Base-by-base conservation (phyloP, 2,888 invertebrate genomes). In the Panopea generosa region DNA sequence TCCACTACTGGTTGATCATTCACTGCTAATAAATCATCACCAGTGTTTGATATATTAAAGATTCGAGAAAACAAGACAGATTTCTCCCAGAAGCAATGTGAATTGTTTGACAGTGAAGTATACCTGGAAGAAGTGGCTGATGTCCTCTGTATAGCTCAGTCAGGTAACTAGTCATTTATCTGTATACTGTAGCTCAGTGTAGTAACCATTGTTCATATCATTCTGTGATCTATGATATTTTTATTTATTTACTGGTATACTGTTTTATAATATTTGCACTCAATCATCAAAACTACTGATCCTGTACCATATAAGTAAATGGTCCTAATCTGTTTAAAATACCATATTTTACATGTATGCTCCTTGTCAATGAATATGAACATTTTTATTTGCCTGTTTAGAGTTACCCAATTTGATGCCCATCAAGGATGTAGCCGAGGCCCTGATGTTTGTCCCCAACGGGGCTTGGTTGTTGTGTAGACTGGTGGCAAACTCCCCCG, bases 51-150 rank as follows among this genome's bases (percentile, higher is more conserved):
- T n/a, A n/a, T 33, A 33, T 33, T 33, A 7, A 80, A 93, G 93
- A 88, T 93, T 29, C 91, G 92, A 65, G 94, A 93, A 73, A 90
- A 90, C 29, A 90, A 92, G 62, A 87, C 87, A 95, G 92, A 93
- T 82, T 89, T 91, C 71, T 93, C 92, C 74, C 94, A 96, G 40
- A 97, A 96, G 91, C 95, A 96, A 47, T 98, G 97, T 0, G 98
- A 98, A 90, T 93, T 99, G 29, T 98, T 99, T 93, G 98, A 98
- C 90, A 97, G 97, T 94, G 96, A 96, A 87, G 97, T 98, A 0
- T 99, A 98, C 91, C 94, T 98, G 86, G 98, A 98, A 91, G 98
- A 99, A 93, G 96, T 99, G 47, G 96, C 97, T 49, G 98, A 98
- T 93, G 97, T 98, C 0, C 95, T 99, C 59, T 98, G 97, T 91